These are phyloP conservation scores for Idaea straminata DNA, from an alignment of 2,888 invertebrate genomes.

Conservation along the genomic window DNA sequence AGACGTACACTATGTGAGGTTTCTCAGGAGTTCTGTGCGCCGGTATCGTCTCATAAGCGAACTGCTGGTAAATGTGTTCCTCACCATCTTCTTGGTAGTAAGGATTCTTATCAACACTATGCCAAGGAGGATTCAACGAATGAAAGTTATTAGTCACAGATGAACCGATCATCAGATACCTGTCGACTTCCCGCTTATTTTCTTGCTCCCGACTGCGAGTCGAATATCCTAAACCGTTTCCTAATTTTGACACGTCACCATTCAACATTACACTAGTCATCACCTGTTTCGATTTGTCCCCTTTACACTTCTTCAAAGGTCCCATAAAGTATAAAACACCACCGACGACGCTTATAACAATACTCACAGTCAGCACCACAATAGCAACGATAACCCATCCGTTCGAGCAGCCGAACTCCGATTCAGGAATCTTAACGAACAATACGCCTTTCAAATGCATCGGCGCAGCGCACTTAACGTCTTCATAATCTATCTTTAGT, in stretches of 20 bases:
- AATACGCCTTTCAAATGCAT: conserved; percentile 75
- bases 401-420: conserved; percentile 82
- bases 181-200: conserved; percentile 71
- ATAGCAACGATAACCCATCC: conserved; percentile 81
- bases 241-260: conserved; percentile 73
- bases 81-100: conserved; percentile 74
- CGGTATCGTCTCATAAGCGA: conserved; percentile 76
- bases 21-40: conserved; percentile 77
- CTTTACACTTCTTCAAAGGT: conserved; percentile 75
- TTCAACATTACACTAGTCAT: conserved; percentile 78
- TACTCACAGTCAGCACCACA: conserved; percentile 75
- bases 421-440: conserved; percentile 81
- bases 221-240: conserved; percentile 74
- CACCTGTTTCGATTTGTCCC: conserved; percentile 76
- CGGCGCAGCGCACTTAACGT: conserved; percentile 81
- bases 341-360: conserved; percentile 75
- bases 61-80: conserved; percentile 77
- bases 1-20: conserved; percentile 81
- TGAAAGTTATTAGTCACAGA: conserved; percentile 76
- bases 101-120: conserved; percentile 73
- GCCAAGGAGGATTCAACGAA: conserved; percentile 75
- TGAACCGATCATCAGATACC: conserved; percentile 76
- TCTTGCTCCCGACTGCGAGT: conserved; percentile 72
- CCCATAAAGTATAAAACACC: conserved; percentile 75
- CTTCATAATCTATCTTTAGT: conserved; percentile 78